Evolutionary conservation across 2,888 invertebrate genomes (phyloP).

Genomic region (Xestia xanthographa): DNA sequence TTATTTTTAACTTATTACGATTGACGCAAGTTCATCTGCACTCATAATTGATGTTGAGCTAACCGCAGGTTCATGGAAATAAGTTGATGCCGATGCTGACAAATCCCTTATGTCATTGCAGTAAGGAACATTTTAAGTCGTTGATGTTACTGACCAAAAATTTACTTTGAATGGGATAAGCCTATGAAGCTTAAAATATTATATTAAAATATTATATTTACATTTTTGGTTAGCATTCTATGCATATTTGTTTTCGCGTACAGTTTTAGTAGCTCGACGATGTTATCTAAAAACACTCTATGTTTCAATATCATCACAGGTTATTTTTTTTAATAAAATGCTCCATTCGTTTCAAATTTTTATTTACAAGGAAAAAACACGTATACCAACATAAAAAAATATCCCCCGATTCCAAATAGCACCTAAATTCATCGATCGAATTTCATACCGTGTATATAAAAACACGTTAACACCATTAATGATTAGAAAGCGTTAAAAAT

Average conservation of each 20-base stretch:
- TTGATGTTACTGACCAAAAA: neutral
- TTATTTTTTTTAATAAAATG: neutral
- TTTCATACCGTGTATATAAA: slow-evolving; percentile 32
- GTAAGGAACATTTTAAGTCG: neutral
- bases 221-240: neutral
- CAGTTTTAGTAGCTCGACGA: neutral
- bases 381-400: neutral
- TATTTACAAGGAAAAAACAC: neutral
- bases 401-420: neutral
- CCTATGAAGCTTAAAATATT: neutral
- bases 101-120: neutral
- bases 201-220: neutral
- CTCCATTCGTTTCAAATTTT: neutral
- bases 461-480: slow-evolving; percentile 25
- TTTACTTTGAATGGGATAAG: neutral
- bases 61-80: neutral
- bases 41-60: neutral
- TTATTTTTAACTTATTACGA: neutral
- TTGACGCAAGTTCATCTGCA: neutral
- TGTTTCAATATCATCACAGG: neutral
- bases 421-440: slow-evolving; percentile 21
- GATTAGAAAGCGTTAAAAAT: slow-evolving; percentile 34
- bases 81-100: neutral
- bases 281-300: neutral
- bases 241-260: neutral